Percentiles rank a stretch among this genome's conserved stretches.
Evolutionary conservation across 2,113 vertebrate genomes (phyloP).

Genomic region (Heteronetta atricapilla): DNA sequence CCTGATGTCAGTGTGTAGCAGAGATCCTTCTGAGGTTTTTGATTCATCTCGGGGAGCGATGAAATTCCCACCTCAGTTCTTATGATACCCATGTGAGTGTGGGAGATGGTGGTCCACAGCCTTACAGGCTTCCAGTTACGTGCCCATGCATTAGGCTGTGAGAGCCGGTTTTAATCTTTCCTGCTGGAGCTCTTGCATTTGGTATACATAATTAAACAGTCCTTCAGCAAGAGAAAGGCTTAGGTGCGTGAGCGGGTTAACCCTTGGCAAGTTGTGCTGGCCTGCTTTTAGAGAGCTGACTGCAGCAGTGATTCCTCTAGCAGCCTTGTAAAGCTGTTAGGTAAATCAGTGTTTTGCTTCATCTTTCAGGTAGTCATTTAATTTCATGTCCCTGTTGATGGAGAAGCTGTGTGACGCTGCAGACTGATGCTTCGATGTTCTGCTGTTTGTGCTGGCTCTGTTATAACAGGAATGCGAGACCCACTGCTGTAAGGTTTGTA

Average conservation of each 20-base stretch:
- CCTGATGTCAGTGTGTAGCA: background rate
- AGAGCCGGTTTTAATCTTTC: constrained; percentile 24
- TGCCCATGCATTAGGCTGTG: background rate
- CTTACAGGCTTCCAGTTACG: background rate
- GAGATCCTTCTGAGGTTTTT: background rate
- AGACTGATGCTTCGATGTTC: background rate
- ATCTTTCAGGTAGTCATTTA: background rate
- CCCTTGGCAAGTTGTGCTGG: constrained; percentile 5
- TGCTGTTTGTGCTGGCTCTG: constrained; percentile 4
- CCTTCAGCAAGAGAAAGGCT: constrained; percentile 29
- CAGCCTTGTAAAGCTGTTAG: background rate
- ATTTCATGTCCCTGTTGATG: constrained; percentile 1
- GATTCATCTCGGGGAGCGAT: background rate
- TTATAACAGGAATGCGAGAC: constrained; percentile 13
- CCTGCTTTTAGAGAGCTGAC: background rate
- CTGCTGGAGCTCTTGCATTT: constrained; percentile 41
- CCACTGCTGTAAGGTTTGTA: constrained; percentile 21
- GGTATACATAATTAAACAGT: constrained; percentile 57
- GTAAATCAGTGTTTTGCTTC: background rate
- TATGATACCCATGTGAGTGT: fast-evolving
- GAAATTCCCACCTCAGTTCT: background rate
- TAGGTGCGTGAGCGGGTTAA: background rate
- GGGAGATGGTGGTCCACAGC: background rate
- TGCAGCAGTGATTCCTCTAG: background rate
- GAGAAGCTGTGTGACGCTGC: background rate